phyloP scores from a whole-genome alignment of 2,888 invertebrate genomes.

The Cantharis flavilabris region DNA sequence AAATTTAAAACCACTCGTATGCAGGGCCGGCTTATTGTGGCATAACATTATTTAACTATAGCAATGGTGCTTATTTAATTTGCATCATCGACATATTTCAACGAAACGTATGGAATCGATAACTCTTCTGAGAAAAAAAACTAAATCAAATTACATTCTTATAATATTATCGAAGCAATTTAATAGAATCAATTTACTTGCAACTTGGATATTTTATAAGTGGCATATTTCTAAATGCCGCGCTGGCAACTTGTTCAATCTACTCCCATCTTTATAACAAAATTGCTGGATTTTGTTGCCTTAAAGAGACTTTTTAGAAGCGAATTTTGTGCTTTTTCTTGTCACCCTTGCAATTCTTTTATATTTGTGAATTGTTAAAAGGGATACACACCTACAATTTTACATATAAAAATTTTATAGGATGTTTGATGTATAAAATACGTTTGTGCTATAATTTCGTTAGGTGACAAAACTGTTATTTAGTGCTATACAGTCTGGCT shows the following conservation, averaged over 20 bases:
- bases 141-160: not conserved
- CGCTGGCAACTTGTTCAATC: constrained; percentile 2
- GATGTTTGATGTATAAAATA: not conserved
- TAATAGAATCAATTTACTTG: not conserved
- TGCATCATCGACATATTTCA: not conserved
- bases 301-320: constrained; percentile 8
- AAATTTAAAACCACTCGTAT: not conserved
- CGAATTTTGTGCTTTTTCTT: constrained; percentile 5
- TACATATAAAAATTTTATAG: not conserved
- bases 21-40: not conserved
- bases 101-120: not conserved
- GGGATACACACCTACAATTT: not conserved
- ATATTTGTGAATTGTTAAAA: not conserved
- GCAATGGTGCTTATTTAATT: not conserved
- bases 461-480: not conserved
- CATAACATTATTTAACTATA: not conserved
- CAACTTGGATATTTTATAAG: not conserved
- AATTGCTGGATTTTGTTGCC: constrained; percentile 12
- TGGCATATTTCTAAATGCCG: constrained; percentile 3
- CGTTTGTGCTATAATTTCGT: not conserved
- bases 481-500: not conserved
- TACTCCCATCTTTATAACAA: constrained; percentile 1
- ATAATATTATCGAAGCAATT: not conserved
- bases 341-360: constrained; percentile 5
- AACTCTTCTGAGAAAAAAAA: not conserved